Conservation (phyloP, 2,888 invertebrate genomes). For the Agriopis marginaria region DNA sequence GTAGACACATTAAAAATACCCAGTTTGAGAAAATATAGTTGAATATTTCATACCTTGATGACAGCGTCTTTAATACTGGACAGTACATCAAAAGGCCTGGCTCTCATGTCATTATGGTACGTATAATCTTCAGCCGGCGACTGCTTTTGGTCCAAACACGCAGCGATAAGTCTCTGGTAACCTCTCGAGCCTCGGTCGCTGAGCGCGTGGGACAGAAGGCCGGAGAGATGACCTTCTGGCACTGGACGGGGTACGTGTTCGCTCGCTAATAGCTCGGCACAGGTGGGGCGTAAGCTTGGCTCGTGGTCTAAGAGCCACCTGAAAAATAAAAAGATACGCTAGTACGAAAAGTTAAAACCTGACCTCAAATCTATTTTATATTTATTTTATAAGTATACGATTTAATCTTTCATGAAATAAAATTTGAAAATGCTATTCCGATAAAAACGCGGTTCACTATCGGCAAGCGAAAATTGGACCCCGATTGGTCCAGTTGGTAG, state of each 20-base stretch:
- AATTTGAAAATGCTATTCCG: too few species aligned
- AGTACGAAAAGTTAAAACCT: too few species aligned
- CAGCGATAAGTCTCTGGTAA: constrained; percentile 67
- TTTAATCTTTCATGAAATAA: too few species aligned
- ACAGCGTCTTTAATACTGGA: constrained; percentile 63
- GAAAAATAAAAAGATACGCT: too few species aligned
- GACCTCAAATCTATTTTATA: too few species aligned
- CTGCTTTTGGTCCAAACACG: constrained; percentile 81
- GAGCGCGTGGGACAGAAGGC: constrained; percentile 93
- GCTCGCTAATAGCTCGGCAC: constrained; percentile 93
- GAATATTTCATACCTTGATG: constrained; percentile 56
- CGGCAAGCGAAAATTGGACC: too few species aligned
- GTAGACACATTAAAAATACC: too few species aligned
- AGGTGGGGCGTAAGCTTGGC: constrained; percentile 93
- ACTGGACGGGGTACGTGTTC: constrained; percentile 94
- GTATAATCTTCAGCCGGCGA: constrained; percentile 91
- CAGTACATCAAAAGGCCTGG: constrained; percentile 54
- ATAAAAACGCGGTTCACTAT: too few species aligned
- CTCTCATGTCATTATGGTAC: constrained; percentile 87
- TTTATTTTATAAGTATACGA: too few species aligned
- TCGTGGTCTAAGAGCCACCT: constrained; percentile 94
- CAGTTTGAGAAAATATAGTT: too few species aligned
- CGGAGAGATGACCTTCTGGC: constrained; percentile 94
- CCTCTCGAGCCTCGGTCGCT: constrained; percentile 88
- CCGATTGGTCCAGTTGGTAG: too few species aligned